Conservation (phyloP, 2,113 vertebrate species). For the Syngnathoides biaculeatus region DNA sequence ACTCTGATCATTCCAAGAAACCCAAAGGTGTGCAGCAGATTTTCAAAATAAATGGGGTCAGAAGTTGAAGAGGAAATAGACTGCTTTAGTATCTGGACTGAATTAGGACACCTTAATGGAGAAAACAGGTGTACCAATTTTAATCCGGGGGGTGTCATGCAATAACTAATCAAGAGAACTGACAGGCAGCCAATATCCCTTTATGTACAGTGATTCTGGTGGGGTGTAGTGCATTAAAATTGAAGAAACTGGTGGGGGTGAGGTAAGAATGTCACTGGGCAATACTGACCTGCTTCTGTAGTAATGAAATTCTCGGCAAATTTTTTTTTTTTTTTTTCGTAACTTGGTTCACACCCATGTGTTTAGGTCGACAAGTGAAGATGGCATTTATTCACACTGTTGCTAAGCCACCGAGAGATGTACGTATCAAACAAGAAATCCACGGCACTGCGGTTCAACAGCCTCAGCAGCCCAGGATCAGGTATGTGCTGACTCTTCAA, state of each 20-base stretch:
- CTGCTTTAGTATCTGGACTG: no score
- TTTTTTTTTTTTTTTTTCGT: not conserved
- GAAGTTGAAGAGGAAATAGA: not conserved
- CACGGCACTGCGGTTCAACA: constrained; percentile 69
- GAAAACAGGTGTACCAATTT: no score
- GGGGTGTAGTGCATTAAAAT: no score
- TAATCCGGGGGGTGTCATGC: no score
- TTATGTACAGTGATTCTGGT: no score
- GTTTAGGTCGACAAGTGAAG: constrained; percentile 82
- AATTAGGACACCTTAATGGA: no score
- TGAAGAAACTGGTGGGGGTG: no score
- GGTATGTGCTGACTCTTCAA: constrained; percentile 38
- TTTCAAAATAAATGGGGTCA: not conserved
- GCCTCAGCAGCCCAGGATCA: constrained; percentile 57
- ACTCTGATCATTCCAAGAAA: constrained; percentile 78
- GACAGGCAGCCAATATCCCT: no score
- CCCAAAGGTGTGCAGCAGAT: constrained; percentile 74
- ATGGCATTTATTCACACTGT: constrained; percentile 78
- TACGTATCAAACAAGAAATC: constrained; percentile 75
- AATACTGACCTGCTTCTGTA: not conserved
- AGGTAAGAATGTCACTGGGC: no score
- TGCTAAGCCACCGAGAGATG: constrained; percentile 76
- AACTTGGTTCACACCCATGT: constrained; percentile 1
- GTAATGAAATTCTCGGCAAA: not conserved
- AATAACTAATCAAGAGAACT: no score